Evolutionary conservation across 2,797 vertebrate species (phyloP).

Genomic region (Allobates femoralis): DNA sequence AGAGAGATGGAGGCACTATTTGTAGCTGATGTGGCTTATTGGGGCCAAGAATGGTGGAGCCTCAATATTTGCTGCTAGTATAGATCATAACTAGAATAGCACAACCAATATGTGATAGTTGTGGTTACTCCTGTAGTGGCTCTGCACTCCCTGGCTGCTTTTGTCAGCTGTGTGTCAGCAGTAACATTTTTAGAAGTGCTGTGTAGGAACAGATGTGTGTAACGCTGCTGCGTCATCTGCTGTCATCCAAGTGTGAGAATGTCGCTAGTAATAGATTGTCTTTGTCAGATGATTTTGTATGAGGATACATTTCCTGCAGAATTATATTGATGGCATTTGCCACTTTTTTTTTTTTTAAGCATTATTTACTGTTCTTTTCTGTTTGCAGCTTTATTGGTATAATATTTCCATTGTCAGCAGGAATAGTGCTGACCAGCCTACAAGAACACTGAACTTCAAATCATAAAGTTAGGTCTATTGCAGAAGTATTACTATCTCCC

Average conservation of each 20-base stretch:
- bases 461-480: too few species aligned
- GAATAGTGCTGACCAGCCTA: background rate
- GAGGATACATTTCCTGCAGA: background rate
- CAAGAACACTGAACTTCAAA: too few species aligned
- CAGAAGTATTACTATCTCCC: too few species aligned
- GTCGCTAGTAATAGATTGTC: background rate
- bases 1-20: background rate
- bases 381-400: background rate
- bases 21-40: background rate
- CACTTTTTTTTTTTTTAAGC: background rate
- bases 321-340: background rate
- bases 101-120: too few species aligned
- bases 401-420: background rate
- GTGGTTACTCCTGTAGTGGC: too few species aligned
- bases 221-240: background rate
- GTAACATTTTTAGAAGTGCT: constrained; percentile 20
- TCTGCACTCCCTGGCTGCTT: too few species aligned
- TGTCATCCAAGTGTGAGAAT: constrained; percentile 17
- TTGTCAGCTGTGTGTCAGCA: constrained; percentile 1
- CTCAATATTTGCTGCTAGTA: too few species aligned
- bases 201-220: background rate
- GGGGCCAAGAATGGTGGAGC: too few species aligned
- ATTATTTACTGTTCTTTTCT: background rate
- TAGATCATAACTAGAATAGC: too few species aligned
- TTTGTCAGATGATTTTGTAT: background rate